Evolutionary conservation across 1,140 invertebrate genomes (phyloP).

Genomic region (Ceratina calcarata): DNA sequence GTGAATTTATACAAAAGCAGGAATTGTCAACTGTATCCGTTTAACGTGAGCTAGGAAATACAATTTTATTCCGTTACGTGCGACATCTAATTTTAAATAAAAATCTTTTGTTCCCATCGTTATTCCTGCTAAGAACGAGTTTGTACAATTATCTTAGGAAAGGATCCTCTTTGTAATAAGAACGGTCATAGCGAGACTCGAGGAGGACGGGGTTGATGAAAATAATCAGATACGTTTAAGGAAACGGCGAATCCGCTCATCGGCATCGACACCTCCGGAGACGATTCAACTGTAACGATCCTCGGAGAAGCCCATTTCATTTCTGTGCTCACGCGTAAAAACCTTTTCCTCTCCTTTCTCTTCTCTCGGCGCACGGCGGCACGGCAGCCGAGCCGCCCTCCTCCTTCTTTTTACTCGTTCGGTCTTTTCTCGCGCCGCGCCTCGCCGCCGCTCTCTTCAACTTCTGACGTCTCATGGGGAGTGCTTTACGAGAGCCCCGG

Average conservation of each 20-base stretch:
- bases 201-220: conserved; percentile 40
- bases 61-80: no score
- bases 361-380: conserved; percentile 40
- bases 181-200: no score
- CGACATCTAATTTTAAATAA: no score
- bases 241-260: conserved; percentile 62
- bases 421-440: conserved; percentile 15
- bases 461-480: conserved; percentile 58
- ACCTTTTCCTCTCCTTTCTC: conserved; percentile 50
- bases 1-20: background rate
- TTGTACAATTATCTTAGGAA: no score
- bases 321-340: conserved; percentile 68
- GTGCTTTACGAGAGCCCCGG: conserved; percentile 66
- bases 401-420: conserved; percentile 37
- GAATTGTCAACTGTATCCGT: background rate
- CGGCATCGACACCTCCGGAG: conserved; percentile 45
- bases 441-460: conserved; percentile 36
- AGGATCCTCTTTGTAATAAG: background rate
- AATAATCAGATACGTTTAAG: conserved; percentile 72
- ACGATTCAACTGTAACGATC: conserved; percentile 62
- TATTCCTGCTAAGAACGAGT: no score
- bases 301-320: conserved; percentile 64
- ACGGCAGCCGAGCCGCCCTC: no score
- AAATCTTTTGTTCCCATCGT: no score
- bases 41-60: no score